Base-by-base conservation (phyloP, 2,113 vertebrate species). In the Callopanchax toddi region DNA sequence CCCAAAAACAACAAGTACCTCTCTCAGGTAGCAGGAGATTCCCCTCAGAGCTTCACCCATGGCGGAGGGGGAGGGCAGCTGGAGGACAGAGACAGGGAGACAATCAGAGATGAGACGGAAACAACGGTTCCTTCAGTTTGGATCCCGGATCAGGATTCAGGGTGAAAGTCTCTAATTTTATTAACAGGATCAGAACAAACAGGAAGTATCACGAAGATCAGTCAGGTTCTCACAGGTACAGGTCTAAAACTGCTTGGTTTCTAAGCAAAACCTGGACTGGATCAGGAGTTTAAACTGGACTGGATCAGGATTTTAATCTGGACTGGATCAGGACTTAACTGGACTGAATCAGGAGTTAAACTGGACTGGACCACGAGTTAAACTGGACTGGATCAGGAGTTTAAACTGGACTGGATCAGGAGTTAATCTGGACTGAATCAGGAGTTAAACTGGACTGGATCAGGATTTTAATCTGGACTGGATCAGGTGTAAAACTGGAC, bases 21-120 rank as follows among this genome's bases (percentile, higher is more conserved):
- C 94, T 89, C 93, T 89, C 65, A 96, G 74, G 79, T 95, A 95
- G 77, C 94, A 95, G 78, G 95, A 95, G 17, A 96, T 95, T 56
- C 94, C 94, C 79, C 94, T 85, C 10, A 95, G 86, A 0, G 94
- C 94, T 1, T 93, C 92, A 0, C 94, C 93, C 92, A 93, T 94
- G 50, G 94, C 90, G 1, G 93, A 93, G 0, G 94, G 95, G 3
- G 95, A 95, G 3, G 94, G 92, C 26, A 95, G 73, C 94, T 96
- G 74, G 4, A 48, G 44, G 44, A 29, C 10, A 6, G 13, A 61
- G 7, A 32, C 0, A 12, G 0, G 5, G 15, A 40, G 12, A 37
- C 36, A n/a, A n/a, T n/a, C 36, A 13, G 36, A 37, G 29, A 32
- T 32, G 29, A 32, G 10, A 32, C 10, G 29, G 29, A 32, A 32